phyloP scores from a whole-genome alignment of 2,113 vertebrate genomes.

The Albula goreensis region DNA sequence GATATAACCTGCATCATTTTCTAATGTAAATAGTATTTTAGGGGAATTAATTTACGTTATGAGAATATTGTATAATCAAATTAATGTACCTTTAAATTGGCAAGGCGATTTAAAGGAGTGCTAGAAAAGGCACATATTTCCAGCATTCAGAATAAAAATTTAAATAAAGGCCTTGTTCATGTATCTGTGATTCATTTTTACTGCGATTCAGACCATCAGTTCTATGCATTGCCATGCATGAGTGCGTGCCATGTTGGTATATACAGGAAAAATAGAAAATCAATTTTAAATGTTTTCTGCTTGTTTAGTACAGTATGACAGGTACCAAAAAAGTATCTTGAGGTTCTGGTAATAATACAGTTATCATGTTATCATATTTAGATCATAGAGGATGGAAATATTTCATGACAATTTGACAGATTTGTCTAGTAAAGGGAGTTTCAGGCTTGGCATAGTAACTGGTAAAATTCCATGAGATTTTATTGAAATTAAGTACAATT shows the following conservation, averaged over 20 bases:
- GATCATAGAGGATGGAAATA: not conserved
- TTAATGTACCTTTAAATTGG: not conserved
- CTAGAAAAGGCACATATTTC: too few species aligned
- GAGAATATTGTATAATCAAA: not conserved
- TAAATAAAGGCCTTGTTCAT: not conserved
- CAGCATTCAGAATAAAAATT: not conserved
- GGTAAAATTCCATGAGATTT: not conserved
- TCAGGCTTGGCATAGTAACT: not conserved
- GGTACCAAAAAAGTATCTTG: not conserved
- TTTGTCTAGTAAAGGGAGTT: not conserved
- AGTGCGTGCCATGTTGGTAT: slow-evolving; percentile 1
- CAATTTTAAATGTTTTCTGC: not conserved
- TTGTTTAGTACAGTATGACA: not conserved
- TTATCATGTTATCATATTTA: not conserved
- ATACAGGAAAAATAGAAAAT: not conserved
- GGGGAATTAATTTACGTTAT: not conserved
- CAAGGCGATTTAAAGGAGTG: not conserved
- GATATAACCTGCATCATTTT: too few species aligned
- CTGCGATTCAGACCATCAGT: not conserved
- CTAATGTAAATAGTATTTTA: not conserved
- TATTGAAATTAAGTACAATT: not conserved
- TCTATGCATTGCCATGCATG: not conserved
- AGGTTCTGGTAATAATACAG: not conserved
- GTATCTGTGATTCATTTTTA: not conserved
- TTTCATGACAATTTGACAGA: not conserved